Evolutionary conservation across 92 coral and sea anemone species (phyloP).

Genomic region (Zoanthus solanderi): DNA sequence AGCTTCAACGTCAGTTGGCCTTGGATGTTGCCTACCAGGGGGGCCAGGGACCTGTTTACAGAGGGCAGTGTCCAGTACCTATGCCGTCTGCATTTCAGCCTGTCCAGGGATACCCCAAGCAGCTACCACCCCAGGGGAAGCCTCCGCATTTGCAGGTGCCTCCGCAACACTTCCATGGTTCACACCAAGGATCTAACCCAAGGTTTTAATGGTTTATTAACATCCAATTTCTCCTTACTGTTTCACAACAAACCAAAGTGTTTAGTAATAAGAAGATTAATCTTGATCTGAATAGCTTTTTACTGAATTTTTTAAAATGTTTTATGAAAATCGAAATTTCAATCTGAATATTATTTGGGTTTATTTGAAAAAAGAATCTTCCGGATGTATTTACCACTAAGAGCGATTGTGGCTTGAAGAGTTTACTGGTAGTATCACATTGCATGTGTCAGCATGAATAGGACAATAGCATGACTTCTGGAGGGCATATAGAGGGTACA

Average conservation of each 20-base stretch:
- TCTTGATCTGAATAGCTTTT: background rate
- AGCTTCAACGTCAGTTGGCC: conserved; percentile 88
- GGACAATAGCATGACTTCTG: too few relatives aligned
- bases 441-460: too few relatives aligned
- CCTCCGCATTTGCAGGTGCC: conserved; percentile 88
- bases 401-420: too few relatives aligned
- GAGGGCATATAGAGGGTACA: too few relatives aligned
- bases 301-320: too few relatives aligned
- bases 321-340: too few relatives aligned
- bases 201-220: conserved; percentile 62
- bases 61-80: conserved; percentile 69
- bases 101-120: conserved; percentile 69
- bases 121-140: conserved; percentile 59
- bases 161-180: conserved; percentile 59
- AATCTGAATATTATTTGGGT: too few relatives aligned
- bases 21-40: conserved; percentile 80
- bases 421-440: too few relatives aligned
- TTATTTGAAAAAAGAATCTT: too few relatives aligned
- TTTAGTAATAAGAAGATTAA: background rate
- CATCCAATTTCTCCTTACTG: background rate
- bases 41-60: conserved; percentile 64
- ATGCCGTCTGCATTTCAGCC: conserved; percentile 82
- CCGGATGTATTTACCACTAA: too few relatives aligned
- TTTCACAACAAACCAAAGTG: background rate
- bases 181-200: conserved; percentile 86